phyloP scores from a whole-genome alignment of 2,797 vertebrate genomes.

The Delichon dasypus region DNA sequence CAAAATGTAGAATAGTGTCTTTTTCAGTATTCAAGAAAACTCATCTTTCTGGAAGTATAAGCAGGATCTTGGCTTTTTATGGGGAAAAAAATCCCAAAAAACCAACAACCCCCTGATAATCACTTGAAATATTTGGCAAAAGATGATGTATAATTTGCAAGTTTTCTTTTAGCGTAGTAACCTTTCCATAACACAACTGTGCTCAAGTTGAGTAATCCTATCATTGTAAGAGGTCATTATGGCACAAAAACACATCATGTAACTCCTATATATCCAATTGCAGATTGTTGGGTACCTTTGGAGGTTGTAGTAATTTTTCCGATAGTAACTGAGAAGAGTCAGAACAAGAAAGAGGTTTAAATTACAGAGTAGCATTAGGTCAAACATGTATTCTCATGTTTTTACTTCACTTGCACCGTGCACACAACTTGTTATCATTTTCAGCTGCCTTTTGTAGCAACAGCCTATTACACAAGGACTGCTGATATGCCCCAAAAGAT shows the following conservation, averaged over 20 bases:
- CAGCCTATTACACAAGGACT: not conserved
- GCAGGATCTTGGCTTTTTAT: not conserved
- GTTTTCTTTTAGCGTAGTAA: not conserved
- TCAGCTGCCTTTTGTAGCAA: not conserved
- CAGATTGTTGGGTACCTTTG: not conserved
- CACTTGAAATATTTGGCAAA: not conserved
- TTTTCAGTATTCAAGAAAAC: not conserved
- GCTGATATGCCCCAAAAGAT: not conserved
- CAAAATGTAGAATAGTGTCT: not conserved
- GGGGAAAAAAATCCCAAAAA: not conserved
- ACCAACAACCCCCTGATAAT: accelerated
- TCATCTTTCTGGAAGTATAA: not conserved
- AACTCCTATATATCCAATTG: not conserved
- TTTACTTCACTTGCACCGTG: not conserved
- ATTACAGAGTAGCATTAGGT: not conserved
- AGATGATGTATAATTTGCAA: not conserved
- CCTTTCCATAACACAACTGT: not conserved
- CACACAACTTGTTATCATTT: not conserved
- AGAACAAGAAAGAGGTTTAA: not conserved
- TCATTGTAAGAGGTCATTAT: not conserved
- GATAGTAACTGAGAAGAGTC: not conserved
- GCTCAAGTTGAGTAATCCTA: not conserved
- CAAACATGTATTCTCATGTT: not conserved
- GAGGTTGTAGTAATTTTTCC: not conserved
- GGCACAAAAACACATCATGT: not conserved